Evolutionary conservation across 2,797 vertebrate genomes (phyloP).

Genomic region (Bradypus variegatus): DNA sequence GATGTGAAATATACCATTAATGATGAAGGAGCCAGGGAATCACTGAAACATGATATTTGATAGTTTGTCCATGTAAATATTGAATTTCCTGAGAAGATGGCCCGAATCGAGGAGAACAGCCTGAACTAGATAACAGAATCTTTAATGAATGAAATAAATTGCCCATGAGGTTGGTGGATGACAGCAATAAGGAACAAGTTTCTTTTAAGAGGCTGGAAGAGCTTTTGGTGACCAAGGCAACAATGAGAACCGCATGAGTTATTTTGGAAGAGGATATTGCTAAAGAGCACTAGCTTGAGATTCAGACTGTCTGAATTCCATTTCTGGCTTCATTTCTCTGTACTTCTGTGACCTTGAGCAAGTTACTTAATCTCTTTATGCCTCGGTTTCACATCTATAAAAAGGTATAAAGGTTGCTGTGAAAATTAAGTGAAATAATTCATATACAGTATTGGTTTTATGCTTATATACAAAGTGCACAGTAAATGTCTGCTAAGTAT

Average conservation of each 20-base stretch:
- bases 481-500: not conserved
- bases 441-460: not conserved
- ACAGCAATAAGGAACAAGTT: not conserved
- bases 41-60: not conserved
- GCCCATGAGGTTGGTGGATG: not conserved
- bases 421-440: not conserved
- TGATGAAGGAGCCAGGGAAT: not conserved
- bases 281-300: not conserved
- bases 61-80: not conserved
- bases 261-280: not conserved
- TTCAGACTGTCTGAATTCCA: not conserved
- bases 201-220: not conserved
- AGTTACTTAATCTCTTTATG: not conserved
- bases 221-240: not conserved
- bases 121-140: not conserved
- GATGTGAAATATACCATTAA: not conserved
- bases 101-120: not conserved
- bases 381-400: not conserved
- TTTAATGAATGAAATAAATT: not conserved
- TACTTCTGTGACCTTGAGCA: not conserved
- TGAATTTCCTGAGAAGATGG: not conserved
- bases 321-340: not conserved
- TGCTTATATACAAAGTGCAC: not conserved
- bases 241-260: not conserved
- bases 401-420: not conserved